These are phyloP conservation scores for Sebastes cheni DNA, from an alignment of 2,797 vertebrate genomes.

Conservation along the genomic window DNA sequence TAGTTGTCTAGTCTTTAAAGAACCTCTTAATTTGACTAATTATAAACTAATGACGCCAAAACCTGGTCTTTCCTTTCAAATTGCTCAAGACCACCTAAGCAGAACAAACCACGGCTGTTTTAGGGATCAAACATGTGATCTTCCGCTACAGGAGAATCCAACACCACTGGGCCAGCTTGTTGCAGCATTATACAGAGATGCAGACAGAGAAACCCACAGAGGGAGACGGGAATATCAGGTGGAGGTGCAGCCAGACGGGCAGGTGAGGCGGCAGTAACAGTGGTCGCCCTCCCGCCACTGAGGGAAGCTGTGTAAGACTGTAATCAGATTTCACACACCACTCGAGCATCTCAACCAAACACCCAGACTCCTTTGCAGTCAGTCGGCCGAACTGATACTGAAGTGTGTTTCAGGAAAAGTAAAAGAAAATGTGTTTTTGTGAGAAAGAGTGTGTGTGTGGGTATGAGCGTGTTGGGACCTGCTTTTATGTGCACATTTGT, in stretches of 20 bases:
- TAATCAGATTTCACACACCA: slow-evolving; percentile 57
- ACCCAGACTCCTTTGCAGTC: background rate
- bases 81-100: background rate
- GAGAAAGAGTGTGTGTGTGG: background rate
- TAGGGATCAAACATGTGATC: background rate
- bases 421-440: background rate
- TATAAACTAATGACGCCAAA: background rate
- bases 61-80: background rate
- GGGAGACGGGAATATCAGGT: background rate
- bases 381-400: background rate
- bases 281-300: slow-evolving; percentile 7
- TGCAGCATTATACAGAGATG: slow-evolving; percentile 5
- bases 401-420: background rate
- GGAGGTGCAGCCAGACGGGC: slow-evolving; percentile 9
- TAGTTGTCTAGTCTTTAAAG: background rate
- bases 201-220: slow-evolving; percentile 1
- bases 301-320: slow-evolving; percentile 34
- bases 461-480: too few relatives aligned
- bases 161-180: background rate
- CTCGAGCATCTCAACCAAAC: slow-evolving; percentile 27
- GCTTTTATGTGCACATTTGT: background rate
- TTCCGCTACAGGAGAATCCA: background rate
- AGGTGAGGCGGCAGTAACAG: slow-evolving; percentile 29
- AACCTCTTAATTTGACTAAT: background rate
- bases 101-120: background rate